phyloP scores from a whole-genome alignment of 2,888 invertebrate species.

The Hyppa rectilinea region DNA sequence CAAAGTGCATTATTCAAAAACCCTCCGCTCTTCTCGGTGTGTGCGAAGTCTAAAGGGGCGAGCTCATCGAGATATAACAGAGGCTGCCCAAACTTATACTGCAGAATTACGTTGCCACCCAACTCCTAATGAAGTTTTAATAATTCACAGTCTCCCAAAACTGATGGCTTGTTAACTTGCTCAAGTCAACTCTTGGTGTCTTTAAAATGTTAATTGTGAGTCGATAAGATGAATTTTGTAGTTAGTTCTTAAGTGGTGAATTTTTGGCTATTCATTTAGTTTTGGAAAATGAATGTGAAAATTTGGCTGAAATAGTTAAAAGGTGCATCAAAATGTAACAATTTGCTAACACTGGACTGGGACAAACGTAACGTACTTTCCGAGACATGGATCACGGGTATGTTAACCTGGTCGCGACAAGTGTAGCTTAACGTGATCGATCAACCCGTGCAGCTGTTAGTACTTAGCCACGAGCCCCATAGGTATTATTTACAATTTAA shows the following conservation, averaged over 20 bases:
- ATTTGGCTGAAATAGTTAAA: too few relatives aligned
- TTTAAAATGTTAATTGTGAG: constrained; percentile 72
- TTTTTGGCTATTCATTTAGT: constrained; percentile 31
- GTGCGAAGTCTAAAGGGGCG: constrained; percentile 15
- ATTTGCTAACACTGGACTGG: too few relatives aligned
- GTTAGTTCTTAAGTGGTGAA: constrained; percentile 4
- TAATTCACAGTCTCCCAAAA: constrained; percentile 68
- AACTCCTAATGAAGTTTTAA: constrained; percentile 69
- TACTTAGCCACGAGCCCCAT: too few relatives aligned
- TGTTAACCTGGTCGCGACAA: too few relatives aligned
- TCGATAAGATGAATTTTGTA: constrained; percentile 55
- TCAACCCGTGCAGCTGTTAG: too few relatives aligned
- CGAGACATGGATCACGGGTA: too few relatives aligned
- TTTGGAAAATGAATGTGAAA: not conserved
- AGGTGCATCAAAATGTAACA: too few relatives aligned
- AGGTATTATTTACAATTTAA: constrained; percentile 26
- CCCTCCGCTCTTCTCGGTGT: constrained; percentile 14
- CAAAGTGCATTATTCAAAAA: constrained; percentile 15
- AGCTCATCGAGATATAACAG: constrained; percentile 53
- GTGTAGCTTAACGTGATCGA: too few relatives aligned
- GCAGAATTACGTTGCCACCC: constrained; percentile 57
- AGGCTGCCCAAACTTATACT: constrained; percentile 57
- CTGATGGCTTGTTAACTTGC: constrained; percentile 65
- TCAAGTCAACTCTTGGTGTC: constrained; percentile 59
- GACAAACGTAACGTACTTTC: too few relatives aligned